Percentiles rank a stretch among this genome's conserved stretches.
These are phyloP conservation scores for Diadema setosum DNA, from an alignment of 35 echinoderm and acorn worm genomes.

Conservation along the genomic window DNA sequence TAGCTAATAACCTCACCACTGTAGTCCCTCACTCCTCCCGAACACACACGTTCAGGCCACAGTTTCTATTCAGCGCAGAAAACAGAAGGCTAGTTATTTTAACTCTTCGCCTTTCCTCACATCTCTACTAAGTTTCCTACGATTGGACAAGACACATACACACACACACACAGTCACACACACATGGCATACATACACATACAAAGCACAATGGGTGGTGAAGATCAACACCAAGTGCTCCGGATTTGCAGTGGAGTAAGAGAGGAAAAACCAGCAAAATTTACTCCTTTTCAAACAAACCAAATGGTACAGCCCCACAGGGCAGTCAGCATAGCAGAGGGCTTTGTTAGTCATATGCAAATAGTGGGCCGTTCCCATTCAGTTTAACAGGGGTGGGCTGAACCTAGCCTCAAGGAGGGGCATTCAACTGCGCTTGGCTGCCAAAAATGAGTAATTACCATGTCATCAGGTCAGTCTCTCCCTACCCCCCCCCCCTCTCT, in stretches of 20 bases:
- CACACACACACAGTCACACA: neutral
- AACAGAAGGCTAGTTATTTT: neutral
- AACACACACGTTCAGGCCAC: neutral
- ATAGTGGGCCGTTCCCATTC: slow-evolving; percentile 3
- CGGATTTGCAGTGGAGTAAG: too few relatives aligned
- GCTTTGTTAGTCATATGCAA: neutral
- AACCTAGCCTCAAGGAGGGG: neutral
- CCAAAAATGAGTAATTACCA: neutral
- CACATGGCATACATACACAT: neutral
- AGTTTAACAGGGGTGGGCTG: neutral
- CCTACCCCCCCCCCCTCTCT: too few relatives aligned
- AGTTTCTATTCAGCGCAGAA: neutral
- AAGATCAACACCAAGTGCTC: too few relatives aligned
- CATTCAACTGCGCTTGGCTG: neutral
- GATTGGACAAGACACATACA: neutral
- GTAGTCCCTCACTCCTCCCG: neutral
- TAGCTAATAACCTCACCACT: neutral
- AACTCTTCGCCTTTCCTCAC: neutral
- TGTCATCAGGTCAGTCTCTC: too few relatives aligned
- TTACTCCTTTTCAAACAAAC: neutral
- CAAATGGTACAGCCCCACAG: neutral
- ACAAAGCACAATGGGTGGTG: too few relatives aligned
- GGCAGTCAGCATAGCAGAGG: neutral
- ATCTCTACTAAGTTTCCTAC: neutral
- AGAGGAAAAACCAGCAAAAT: too few relatives aligned